These are phyloP conservation scores for Pollimyrus isidori DNA, from an alignment of 2,113 vertebrate species.

Conservation along the genomic window DNA sequence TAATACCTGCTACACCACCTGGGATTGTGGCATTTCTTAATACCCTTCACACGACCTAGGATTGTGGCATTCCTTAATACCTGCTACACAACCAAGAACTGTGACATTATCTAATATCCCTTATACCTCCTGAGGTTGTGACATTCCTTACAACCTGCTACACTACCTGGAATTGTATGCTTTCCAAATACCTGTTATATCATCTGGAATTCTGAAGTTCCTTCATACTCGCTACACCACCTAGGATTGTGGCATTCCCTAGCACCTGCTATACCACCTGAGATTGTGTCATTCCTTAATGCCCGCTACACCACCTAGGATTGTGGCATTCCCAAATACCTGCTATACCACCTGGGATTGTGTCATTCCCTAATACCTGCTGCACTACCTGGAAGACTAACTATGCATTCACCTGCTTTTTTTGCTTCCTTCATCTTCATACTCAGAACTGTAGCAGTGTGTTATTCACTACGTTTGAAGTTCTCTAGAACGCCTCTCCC, in stretches of 20 bases:
- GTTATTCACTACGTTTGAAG: not conserved
- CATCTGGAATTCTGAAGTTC: not conserved
- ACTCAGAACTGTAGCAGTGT: not conserved
- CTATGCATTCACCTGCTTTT: not conserved
- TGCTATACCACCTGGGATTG: not conserved
- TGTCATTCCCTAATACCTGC: not conserved
- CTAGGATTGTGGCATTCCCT: not conserved
- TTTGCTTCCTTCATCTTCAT: not conserved
- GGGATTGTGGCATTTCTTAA: not conserved
- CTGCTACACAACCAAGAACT: not conserved
- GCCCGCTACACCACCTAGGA: not conserved
- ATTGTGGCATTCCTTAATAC: not conserved
- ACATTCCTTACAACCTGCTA: not conserved
- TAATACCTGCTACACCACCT: not conserved
- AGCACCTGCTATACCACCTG: not conserved
- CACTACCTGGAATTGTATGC: not conserved
- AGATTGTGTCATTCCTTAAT: not conserved
- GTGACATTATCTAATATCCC: not conserved
- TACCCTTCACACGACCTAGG: no score
- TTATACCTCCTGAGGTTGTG: not conserved
- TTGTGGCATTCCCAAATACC: not conserved
- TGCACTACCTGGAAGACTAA: no score
- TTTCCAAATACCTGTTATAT: not conserved
- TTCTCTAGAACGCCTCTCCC: not conserved
- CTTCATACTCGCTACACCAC: no score